Conservation (phyloP, 2,113 vertebrate species). For the Corvus cornix region DNA sequence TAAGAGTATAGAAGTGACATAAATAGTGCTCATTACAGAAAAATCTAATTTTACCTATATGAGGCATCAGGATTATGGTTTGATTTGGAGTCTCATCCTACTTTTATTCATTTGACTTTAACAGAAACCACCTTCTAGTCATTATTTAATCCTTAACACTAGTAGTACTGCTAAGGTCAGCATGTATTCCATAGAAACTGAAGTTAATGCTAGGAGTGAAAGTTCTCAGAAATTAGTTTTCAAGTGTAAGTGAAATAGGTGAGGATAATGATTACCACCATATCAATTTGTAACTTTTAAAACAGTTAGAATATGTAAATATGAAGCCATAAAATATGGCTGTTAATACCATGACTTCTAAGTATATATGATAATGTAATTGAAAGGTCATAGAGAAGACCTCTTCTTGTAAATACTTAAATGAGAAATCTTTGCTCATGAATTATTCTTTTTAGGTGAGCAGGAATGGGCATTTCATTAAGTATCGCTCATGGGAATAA, state of each 20-base stretch:
- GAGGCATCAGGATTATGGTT: not conserved
- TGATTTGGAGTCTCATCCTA: not conserved
- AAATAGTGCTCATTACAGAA: not conserved
- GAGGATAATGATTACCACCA: not conserved
- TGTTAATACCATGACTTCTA: not conserved
- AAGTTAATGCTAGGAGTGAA: not conserved
- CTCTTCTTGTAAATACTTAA: not conserved
- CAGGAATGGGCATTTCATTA: not conserved
- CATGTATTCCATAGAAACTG: not conserved
- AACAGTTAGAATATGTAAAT: not conserved
- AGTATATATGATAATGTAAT: not conserved
- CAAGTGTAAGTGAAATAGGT: not conserved
- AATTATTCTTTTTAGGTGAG: not conserved
- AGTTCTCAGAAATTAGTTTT: not conserved
- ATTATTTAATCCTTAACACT: not conserved
- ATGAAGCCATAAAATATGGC: not conserved
- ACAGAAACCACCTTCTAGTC: not conserved
- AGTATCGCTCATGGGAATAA: not conserved
- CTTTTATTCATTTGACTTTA: not conserved
- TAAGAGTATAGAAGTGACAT: not conserved
- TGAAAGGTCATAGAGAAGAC: conserved; percentile 26
- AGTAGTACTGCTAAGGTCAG: not conserved
- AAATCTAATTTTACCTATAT: not conserved
- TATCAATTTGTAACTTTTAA: not conserved
- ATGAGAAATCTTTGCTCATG: not conserved